Evolutionary conservation across 2,888 invertebrate genomes (phyloP).

Genomic region (Metallyticus violacea): DNA sequence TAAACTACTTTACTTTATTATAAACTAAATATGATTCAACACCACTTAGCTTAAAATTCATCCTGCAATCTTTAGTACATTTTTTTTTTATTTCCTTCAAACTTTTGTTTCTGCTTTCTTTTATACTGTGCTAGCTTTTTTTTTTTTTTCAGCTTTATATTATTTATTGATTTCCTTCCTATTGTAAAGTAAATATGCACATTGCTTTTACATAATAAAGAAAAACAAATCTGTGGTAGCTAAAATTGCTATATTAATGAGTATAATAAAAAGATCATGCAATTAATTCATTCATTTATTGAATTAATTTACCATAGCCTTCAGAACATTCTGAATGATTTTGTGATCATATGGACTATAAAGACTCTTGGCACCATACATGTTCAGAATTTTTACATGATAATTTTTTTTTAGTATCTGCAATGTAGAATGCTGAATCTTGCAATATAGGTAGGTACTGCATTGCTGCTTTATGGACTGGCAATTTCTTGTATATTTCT

Average conservation of each 20-base stretch:
- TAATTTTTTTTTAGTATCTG: too few relatives aligned
- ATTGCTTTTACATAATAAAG: background rate
- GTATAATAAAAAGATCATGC: background rate
- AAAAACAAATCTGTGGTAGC: background rate
- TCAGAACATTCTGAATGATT: too few relatives aligned
- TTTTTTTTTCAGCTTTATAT: too few relatives aligned
- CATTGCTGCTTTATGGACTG: background rate
- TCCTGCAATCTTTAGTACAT: background rate
- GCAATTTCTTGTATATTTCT: background rate
- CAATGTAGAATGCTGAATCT: background rate
- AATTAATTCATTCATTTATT: background rate
- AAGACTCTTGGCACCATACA: too few relatives aligned
- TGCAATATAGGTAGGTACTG: background rate
- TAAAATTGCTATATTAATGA: background rate
- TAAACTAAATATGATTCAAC: background rate
- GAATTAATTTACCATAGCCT: background rate
- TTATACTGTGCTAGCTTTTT: background rate
- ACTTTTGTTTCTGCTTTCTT: background rate
- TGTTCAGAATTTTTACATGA: background rate
- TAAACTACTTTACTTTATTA: background rate
- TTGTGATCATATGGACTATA: too few relatives aligned
- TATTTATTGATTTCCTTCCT: background rate
- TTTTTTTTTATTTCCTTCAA: background rate
- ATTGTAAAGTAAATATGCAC: background rate
- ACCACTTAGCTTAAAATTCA: too few relatives aligned